Evolutionary conservation across 2,113 vertebrate genomes (phyloP).

Genomic region (Rhinolophus sinicus): DNA sequence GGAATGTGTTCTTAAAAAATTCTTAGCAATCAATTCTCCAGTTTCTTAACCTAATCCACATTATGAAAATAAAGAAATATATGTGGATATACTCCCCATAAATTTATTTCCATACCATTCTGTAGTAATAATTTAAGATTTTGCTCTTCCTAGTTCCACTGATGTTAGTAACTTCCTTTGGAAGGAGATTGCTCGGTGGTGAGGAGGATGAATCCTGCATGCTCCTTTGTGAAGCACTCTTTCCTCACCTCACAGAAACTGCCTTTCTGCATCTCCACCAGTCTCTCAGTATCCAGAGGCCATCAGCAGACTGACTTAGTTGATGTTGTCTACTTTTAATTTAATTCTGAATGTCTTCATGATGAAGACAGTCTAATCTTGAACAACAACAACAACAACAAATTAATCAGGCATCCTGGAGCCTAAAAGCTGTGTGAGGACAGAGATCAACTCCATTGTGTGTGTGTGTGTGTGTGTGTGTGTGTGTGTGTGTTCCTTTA

Average conservation of each 20-base stretch:
- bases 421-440: neutral
- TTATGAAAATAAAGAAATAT: conserved; percentile 26
- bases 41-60: neutral
- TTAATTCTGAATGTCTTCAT: conserved; percentile 1
- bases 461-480: neutral
- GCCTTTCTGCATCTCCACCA: neutral
- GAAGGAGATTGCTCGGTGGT: neutral
- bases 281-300: neutral
- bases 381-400: neutral
- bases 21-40: neutral
- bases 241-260: neutral
- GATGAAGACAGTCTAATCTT: neutral
- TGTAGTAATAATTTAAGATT: neutral
- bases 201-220: neutral
- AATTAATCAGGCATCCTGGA: neutral
- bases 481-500: neutral
- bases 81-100: neutral
- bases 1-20: neutral
- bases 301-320: neutral
- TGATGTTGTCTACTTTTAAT: neutral
- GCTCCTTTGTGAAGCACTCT: neutral
- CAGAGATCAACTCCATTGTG: neutral
- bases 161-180: neutral
- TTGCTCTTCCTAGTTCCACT: neutral
- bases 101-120: neutral